A percentile compares a stretch with the other conserved stretches of the same genome.
Evolutionary conservation across 1,140 invertebrate genomes (phyloP).

Genomic region (Zaprionus africanus): DNA sequence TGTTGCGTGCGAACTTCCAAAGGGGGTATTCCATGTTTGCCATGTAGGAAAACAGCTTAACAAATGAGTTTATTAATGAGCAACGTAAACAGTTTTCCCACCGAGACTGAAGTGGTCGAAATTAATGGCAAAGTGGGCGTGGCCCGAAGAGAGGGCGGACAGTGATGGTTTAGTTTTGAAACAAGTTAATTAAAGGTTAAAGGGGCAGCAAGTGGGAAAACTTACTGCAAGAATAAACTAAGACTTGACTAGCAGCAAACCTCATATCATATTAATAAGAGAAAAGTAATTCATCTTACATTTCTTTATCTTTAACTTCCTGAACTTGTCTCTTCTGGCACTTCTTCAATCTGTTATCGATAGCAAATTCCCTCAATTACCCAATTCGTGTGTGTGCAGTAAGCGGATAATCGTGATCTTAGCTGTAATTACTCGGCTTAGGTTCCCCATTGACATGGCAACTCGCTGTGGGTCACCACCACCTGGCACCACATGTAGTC

Average conservation of each 20-base stretch:
- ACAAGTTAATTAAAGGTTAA: constrained; percentile 34
- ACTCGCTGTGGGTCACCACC: not conserved
- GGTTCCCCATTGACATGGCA: not conserved
- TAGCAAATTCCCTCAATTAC: constrained; percentile 1
- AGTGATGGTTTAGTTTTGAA: constrained; percentile 4
- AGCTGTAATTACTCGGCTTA: constrained; percentile 42
- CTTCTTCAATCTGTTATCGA: not conserved
- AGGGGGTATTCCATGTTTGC: constrained; percentile 14
- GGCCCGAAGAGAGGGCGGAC: not conserved
- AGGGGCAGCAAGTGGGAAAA: not conserved
- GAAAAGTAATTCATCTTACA: not conserved
- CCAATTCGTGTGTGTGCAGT: not conserved
- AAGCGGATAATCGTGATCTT: constrained; percentile 13
- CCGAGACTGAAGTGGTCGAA: constrained; percentile 7
- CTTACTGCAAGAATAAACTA: not conserved
- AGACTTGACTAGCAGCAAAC: not conserved
- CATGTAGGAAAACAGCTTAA: constrained; percentile 54
- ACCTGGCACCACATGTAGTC: constrained; percentile 34
- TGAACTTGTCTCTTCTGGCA: not conserved
- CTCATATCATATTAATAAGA: too few relatives aligned
- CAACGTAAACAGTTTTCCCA: constrained; percentile 48
- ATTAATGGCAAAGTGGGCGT: constrained; percentile 31
- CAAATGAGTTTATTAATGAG: constrained; percentile 82
- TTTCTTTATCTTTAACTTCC: not conserved
- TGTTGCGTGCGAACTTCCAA: constrained; percentile 47